A percentile compares a stretch with the other conserved stretches of the same genome.
Evolutionary conservation across 2,888 invertebrate genomes (phyloP).

Genomic region (Tetragonula carbonaria): DNA sequence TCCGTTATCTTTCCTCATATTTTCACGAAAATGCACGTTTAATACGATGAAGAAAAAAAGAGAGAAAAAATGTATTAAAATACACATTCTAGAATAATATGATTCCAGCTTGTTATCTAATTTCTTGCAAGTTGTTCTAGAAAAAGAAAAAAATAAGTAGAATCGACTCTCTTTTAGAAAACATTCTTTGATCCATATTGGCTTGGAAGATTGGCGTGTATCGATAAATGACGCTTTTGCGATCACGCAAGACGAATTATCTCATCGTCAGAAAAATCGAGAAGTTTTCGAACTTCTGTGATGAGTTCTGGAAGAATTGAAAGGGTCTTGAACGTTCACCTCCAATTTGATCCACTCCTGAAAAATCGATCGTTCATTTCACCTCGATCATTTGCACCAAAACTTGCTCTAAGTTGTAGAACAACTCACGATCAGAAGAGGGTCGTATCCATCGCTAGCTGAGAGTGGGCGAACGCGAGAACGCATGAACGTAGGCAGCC

Average conservation of each 20-base stretch:
- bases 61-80: neutral
- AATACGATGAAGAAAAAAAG: neutral
- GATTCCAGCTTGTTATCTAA: neutral
- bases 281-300: too few relatives aligned
- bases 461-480: neutral
- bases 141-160: neutral
- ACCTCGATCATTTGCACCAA: neutral
- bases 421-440: neutral
- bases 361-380: too few relatives aligned
- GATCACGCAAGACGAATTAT: too few relatives aligned
- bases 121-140: neutral
- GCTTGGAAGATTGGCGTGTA: neutral
- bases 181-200: neutral
- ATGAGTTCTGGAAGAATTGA: too few relatives aligned
- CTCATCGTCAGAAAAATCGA: too few relatives aligned
- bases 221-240: neutral
- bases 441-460: constrained; percentile 12
- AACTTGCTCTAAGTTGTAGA: neutral
- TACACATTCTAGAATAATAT: neutral
- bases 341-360: too few relatives aligned
- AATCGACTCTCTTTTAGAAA: neutral
- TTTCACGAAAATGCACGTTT: neutral
- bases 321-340: too few relatives aligned
- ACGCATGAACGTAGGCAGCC: constrained; percentile 18
- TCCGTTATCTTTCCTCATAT: neutral